These are phyloP conservation scores for Natator depressus DNA, from an alignment of 2,113 vertebrate species.

Conservation along the genomic window DNA sequence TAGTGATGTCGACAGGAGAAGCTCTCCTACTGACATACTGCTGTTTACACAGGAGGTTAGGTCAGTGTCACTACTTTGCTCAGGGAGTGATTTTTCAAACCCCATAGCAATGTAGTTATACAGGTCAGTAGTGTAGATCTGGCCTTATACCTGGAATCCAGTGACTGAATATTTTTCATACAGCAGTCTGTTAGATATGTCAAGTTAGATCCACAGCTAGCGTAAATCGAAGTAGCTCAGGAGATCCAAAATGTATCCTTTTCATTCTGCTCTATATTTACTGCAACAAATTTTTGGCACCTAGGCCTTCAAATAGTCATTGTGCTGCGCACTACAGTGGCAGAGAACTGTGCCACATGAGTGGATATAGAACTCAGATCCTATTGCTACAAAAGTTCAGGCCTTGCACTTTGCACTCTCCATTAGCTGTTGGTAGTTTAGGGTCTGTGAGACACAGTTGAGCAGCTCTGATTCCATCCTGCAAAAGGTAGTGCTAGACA, in stretches of 20 bases:
- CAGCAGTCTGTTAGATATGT: neutral
- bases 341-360: neutral
- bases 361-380: neutral
- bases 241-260: neutral
- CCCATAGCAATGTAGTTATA: neutral
- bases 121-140: neutral
- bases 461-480: neutral
- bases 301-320: neutral
- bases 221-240: neutral
- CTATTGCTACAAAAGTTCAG: accelerated
- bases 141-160: neutral
- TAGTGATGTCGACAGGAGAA: neutral
- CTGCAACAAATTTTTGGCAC: neutral
- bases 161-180: neutral
- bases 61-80: neutral
- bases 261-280: neutral
- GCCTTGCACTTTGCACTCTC: neutral
- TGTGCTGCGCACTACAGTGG: neutral
- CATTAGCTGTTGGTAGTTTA: neutral
- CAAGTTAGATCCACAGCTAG: neutral
- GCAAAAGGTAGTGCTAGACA: neutral
- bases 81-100: neutral
- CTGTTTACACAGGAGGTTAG: neutral
- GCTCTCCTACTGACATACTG: neutral
- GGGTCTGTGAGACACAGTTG: neutral